Conservation (phyloP, 2,113 vertebrate species). For the Parus major region DNA sequence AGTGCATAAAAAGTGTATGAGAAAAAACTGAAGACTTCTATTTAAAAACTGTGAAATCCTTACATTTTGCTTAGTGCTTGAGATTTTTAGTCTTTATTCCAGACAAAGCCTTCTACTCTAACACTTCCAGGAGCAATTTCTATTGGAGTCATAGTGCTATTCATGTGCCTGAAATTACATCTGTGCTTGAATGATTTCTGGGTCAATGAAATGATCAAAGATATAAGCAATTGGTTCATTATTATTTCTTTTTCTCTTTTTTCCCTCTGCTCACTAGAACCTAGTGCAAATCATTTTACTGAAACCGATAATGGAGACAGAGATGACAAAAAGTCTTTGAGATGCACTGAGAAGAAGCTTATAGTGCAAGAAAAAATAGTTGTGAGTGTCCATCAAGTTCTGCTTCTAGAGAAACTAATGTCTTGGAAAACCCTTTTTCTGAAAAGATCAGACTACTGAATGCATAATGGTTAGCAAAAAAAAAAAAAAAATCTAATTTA, state of each 20-base stretch:
- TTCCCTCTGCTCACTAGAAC: background rate
- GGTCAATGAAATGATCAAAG: background rate
- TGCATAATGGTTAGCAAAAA: background rate
- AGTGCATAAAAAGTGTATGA: background rate
- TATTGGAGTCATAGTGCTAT: background rate
- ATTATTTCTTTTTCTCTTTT: background rate
- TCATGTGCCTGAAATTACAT: background rate
- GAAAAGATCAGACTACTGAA: background rate
- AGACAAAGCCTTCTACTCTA: background rate
- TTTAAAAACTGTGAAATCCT: background rate
- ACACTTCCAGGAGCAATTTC: background rate
- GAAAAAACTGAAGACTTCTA: background rate
- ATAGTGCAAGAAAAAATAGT: background rate
- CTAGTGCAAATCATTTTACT: background rate
- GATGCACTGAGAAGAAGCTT: background rate
- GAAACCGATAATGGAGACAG: background rate
- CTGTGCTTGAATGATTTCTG: background rate
- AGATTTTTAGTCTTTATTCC: background rate
- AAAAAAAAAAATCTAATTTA: background rate
- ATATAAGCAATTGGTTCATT: background rate
- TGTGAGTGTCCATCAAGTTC: background rate
- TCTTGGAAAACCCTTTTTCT: background rate
- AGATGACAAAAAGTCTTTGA: background rate
- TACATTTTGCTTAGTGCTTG: background rate
- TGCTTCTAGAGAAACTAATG: background rate